Base-by-base conservation (phyloP, 2,113 vertebrate genomes). In the Calidris pygmaea region DNA sequence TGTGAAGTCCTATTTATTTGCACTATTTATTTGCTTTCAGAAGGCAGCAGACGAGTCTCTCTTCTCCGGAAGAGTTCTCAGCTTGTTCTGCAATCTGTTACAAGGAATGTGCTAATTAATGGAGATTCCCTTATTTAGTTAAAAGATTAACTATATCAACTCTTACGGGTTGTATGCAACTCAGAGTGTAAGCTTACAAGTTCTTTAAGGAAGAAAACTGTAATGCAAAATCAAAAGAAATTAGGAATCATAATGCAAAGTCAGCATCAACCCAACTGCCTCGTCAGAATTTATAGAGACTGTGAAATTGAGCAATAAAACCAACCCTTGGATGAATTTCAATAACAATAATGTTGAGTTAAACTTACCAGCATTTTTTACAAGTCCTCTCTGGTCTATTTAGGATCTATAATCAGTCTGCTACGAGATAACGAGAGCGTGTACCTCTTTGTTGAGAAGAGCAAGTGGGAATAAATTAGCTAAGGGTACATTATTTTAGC, bases 231-330 rank as follows among this genome's bases (percentile, higher is more conserved):
- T 94, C 77, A 85, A 76, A 95, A 92, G 91, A 87, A 95, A 96
- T 94, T 91, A 94, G 74, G 66, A 95, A 87, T 95, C 74, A 52
- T 89, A 77, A 92, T 43, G 81, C 96, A 95, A 94, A 91, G 89
- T 95, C 95, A 96, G 89, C 93, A 85, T 62, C 71, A 77, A 29
- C 84, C 47, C 67, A 35, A 87, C 84, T 76, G 91, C 91, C 71
- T 93, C 14, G 2, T 83, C 16, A 83, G 84, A 78, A 95, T 96
- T 96, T 95, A 87, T 52, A 85, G 89, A 85, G 73, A 60, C 88
- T 93, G 48, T 95, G 92, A 96, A 96, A 96, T 29, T 83, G 94
- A 96, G 94, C 93, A 89, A 87, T 96, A 94, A 96, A 95, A 62
- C 62, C 91, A 95, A 85, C 56, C 89, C 95, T 95, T 87, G 95